Evolutionary conservation across 2,113 vertebrate species (phyloP), one percentile per base, ranked within the genome.

Genomic region (Macrotis lagotis): DNA sequence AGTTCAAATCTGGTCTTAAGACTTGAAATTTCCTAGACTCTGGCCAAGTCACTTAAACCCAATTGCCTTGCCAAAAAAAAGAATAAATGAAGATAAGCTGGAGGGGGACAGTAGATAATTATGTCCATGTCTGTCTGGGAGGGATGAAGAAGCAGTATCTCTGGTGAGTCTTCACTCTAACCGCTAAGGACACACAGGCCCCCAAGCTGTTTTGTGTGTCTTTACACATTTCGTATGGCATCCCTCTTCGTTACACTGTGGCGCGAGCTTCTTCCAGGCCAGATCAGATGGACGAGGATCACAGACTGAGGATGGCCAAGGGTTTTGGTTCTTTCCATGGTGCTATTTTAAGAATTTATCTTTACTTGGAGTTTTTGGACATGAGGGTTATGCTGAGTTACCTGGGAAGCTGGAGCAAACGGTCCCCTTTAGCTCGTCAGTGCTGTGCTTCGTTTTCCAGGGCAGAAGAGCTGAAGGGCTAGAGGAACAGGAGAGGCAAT

Each of bases 281-380:
- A 50, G 8, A 25, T 90, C 14, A 31, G 8, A 2, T 37, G 3
- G 28, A n/a, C 37, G 25, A 51, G 44, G 3, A 25, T 59, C 51
- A 14, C 0, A 83, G 59, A 37, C 25, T 12, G 1, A 10, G 9
- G 47, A 52, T 83, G 89, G 19, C 90, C 11, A 25, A 48, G 48
- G 47, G 52, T 89, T 48, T 66, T 53, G 47, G 52, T 89, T 48
- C 53, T 53, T 59, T 66, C 47, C 89, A 88, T 24, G 50, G 25
- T 51, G 12, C 31, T 22, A 28, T 31, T 59, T 1, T 9, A 53
- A 51, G 89, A 31, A 44, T 92, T 74, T 88, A 14, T 25, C 88
- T 95, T 14, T 28, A 48, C 16, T 19, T 74, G 94, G 16, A 49
- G 0, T 94, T 55, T n/a, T 90, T 66, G 50, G 91, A 94, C 95